Conservation (phyloP, 92 coral and sea anemone genomes). For the Phenganax stokvisi region DNA sequence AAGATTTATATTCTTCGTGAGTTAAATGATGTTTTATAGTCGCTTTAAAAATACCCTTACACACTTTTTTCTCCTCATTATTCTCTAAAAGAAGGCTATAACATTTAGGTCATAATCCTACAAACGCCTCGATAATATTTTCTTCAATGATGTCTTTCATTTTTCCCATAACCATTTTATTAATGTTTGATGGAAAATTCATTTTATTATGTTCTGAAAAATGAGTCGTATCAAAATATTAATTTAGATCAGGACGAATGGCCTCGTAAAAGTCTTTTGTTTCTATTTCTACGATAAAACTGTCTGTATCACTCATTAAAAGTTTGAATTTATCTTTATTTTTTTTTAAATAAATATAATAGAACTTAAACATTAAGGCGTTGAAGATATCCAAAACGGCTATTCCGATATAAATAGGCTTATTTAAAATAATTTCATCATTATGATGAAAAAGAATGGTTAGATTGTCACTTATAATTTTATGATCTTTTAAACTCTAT, state of each 20-base stretch:
- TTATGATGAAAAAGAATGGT: not conserved
- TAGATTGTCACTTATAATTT: not conserved
- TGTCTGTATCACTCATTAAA: constrained; percentile 15
- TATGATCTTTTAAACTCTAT: not conserved
- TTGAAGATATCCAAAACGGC: not conserved
- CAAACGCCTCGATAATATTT: not conserved
- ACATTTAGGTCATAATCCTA: not conserved
- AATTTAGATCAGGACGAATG: not conserved
- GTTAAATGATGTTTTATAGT: not conserved
- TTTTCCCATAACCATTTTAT: not conserved
- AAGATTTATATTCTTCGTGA: no score
- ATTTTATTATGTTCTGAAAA: not conserved
- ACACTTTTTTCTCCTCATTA: not conserved
- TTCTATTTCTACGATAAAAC: not conserved
- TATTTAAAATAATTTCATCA: not conserved
- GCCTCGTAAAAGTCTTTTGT: not conserved
- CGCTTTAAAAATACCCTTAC: not conserved
- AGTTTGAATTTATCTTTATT: not conserved
- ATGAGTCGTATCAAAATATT: not conserved
- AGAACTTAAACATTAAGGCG: not conserved
- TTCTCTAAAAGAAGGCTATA: not conserved
- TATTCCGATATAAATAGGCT: not conserved
- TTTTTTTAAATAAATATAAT: not conserved
- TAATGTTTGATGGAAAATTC: not conserved
- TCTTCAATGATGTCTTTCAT: not conserved